Conservation (phyloP, 2,888 invertebrate genomes). For the Blastobasis adustella region DNA sequence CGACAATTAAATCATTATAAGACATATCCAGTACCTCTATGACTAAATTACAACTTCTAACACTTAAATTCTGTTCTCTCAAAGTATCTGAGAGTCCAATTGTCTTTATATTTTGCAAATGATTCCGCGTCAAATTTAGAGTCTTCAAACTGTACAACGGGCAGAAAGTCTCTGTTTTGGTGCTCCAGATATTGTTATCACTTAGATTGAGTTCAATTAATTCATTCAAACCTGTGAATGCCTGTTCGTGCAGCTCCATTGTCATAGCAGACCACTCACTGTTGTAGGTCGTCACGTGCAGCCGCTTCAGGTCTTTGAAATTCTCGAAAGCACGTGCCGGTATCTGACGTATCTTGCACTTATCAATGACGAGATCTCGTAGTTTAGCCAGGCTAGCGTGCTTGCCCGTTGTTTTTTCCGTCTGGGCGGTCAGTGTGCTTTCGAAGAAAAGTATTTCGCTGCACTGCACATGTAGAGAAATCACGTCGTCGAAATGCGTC, state of each 20-base stretch:
- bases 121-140: conserved; percentile 84
- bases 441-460: conserved; percentile 84
- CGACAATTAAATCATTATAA: conserved; percentile 80
- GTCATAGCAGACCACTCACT: conserved; percentile 87
- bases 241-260: conserved; percentile 81
- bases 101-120: conserved; percentile 83
- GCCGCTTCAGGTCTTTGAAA: conserved; percentile 78
- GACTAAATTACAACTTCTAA: conserved; percentile 80
- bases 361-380: conserved; percentile 81
- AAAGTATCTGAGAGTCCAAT: conserved; percentile 83
- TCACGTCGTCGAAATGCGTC: conserved; percentile 78
- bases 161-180: conserved; percentile 83
- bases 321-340: conserved; percentile 81
- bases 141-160: conserved; percentile 79
- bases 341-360: conserved; percentile 85
- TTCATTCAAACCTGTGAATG: conserved; percentile 80
- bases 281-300: conserved; percentile 83
- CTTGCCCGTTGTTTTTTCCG: conserved; percentile 60
- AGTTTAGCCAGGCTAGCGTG: conserved; percentile 77
- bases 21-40: conserved; percentile 83
- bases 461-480: conserved; percentile 81
- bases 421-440: conserved; percentile 76
- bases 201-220: conserved; percentile 80
- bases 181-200: conserved; percentile 85
- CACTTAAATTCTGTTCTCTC: conserved; percentile 70